These are phyloP conservation scores for Drosophila crucigera DNA, from an alignment of 2,888 invertebrate genomes.

Conservation along the genomic window DNA sequence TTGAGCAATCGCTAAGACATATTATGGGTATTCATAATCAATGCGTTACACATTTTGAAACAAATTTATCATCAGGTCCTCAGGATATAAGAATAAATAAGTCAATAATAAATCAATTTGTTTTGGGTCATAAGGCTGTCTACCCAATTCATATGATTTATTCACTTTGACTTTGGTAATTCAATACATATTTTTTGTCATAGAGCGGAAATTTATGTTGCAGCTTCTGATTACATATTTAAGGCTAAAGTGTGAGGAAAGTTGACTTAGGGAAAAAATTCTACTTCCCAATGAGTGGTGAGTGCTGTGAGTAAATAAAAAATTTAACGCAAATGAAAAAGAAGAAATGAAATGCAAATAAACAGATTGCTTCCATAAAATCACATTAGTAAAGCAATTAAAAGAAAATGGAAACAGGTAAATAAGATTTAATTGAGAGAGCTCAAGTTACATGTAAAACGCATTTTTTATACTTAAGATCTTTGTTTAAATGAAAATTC, in stretches of 20 bases:
- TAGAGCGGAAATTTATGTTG: neutral
- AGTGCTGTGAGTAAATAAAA: neutral
- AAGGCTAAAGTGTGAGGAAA: neutral
- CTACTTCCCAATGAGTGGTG: neutral
- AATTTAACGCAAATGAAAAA: neutral
- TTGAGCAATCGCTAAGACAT: neutral
- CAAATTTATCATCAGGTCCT: neutral
- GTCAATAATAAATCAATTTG: neutral
- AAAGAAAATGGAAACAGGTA: neutral
- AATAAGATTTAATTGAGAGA: neutral
- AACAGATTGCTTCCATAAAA: neutral
- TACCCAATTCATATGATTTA: neutral
- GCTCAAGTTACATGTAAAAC: neutral
- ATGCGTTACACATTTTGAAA: neutral
- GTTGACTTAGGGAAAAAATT: neutral
- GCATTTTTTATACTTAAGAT: neutral
- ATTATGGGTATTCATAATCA: neutral
- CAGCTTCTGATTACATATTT: neutral
- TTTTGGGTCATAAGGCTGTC: neutral
- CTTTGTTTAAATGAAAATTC: neutral
- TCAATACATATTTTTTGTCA: neutral
- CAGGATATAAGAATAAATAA: neutral
- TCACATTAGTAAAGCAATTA: neutral
- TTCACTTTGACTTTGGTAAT: neutral
- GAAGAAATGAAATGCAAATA: neutral